These are phyloP conservation scores for Metridium senile DNA, from an alignment of 92 coral and sea anemone genomes.

Conservation along the genomic window DNA sequence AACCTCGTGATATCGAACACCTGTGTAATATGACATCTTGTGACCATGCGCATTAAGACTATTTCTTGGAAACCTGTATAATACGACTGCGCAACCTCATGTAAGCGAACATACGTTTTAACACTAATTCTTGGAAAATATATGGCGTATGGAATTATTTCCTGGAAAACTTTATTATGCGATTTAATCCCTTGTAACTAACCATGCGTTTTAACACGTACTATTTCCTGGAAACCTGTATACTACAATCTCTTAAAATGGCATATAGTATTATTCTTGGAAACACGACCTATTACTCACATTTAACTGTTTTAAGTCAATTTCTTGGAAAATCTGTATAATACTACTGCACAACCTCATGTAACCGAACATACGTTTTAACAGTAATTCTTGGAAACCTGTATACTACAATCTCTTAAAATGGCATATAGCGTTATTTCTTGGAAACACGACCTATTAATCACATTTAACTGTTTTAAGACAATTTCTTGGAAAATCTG, in stretches of 20 bases:
- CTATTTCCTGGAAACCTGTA: neutral
- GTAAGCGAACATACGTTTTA: neutral
- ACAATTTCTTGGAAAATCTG: neutral
- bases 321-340: neutral
- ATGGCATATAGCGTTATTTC: too few relatives aligned
- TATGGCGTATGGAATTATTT: too few relatives aligned
- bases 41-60: neutral
- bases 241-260: too few relatives aligned
- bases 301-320: too few relatives aligned
- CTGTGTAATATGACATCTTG: neutral
- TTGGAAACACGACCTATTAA: too few relatives aligned
- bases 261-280: too few relatives aligned
- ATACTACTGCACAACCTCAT: neutral
- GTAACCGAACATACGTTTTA: neutral
- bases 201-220: neutral
- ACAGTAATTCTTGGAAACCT: too few relatives aligned
- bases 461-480: too few relatives aligned
- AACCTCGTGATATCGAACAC: slow-evolving; percentile 32
- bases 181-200: neutral
- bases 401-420: too few relatives aligned
- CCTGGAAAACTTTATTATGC: neutral
- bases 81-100: neutral
- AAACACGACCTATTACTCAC: too few relatives aligned
- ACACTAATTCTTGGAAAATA: too few relatives aligned
- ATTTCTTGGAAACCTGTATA: neutral